Evolutionary conservation across 2,888 invertebrate genomes (phyloP).

Genomic region (Drosophila eohydei): DNA sequence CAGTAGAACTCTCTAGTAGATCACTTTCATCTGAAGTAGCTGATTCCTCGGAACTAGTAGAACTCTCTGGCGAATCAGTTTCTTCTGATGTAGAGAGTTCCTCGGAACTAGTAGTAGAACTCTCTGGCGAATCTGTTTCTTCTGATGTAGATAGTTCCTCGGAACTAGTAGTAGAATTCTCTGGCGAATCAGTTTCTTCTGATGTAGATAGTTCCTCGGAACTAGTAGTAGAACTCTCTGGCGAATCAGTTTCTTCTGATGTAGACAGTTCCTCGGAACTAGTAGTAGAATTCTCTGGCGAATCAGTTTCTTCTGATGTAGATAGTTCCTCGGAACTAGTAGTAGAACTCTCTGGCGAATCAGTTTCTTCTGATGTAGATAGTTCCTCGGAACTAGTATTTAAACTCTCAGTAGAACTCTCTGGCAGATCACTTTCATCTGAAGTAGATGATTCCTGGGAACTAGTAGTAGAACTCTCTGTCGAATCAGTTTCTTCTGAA

Average conservation of each 20-base stretch:
- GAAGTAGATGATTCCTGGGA: neutral
- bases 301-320: neutral
- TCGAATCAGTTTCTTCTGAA: too few relatives aligned
- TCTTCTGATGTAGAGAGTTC: neutral
- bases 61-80: slow-evolving; percentile 5
- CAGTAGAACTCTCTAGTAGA: slow-evolving; percentile 12
- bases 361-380: neutral
- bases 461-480: neutral
- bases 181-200: too few relatives aligned
- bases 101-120: slow-evolving; percentile 3
- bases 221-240: neutral
- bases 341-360: neutral
- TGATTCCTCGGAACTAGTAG: neutral
- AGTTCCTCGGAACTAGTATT: neutral
- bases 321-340: neutral
- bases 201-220: neutral
- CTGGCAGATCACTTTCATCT: too few relatives aligned
- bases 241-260: too few relatives aligned
- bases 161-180: neutral
- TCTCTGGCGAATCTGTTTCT: too few relatives aligned
- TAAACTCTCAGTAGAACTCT: neutral
- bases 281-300: neutral
- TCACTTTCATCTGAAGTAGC: neutral
- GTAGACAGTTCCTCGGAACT: neutral
- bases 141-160: neutral